Base-by-base conservation (phyloP, 2,797 vertebrate species). In the Sebastes oblongus region DNA sequence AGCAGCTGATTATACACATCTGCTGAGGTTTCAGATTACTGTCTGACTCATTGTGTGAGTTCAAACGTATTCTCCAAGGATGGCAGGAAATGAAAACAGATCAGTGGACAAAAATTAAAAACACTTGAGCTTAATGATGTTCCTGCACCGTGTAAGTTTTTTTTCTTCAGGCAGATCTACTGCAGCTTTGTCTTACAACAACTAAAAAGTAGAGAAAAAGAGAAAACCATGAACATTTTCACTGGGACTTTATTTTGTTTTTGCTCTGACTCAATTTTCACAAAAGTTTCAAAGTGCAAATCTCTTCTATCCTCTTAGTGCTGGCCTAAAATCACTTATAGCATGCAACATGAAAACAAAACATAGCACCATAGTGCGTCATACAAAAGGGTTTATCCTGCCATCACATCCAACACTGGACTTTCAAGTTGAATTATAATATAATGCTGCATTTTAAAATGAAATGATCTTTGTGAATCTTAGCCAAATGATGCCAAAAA, bases 1-100 rank as follows among this genome's bases (percentile, higher is more conserved):
- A 81, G 71, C 42, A 81, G 78, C 84, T 86, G 81, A 91, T 87
- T 88, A 86, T 82, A 84, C 78, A 87, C 83, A 86, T 92, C 84
- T 91, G 90, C 70, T 91, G 76, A 70, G 82, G 58, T 78, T 91
- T 88, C 72, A 83, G 24, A 82, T 82, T 78, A 71, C 75, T 16
- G 61, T 61, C 36, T 59, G 72, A 62, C 74, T 73, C 65, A 66
- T 22, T 83, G 78, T 75, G 24, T 64, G 56, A 75, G 60, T 78
- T 66, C 61, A 36, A 77, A 86, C 77, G 42, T 18, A 67, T 66
- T 73, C 62, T 82, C 66, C 64, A 30, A 78, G 55, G 77, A 61
- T 27, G n/a, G 16, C 50, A 75, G 59, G 16, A 83, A 70, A 82
- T 55, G 22, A 82, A 81, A 86, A 82, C 18, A 50, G 61, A 71